Base-by-base conservation (phyloP, 1,140 invertebrate genomes). In the Mamestra configurata region DNA sequence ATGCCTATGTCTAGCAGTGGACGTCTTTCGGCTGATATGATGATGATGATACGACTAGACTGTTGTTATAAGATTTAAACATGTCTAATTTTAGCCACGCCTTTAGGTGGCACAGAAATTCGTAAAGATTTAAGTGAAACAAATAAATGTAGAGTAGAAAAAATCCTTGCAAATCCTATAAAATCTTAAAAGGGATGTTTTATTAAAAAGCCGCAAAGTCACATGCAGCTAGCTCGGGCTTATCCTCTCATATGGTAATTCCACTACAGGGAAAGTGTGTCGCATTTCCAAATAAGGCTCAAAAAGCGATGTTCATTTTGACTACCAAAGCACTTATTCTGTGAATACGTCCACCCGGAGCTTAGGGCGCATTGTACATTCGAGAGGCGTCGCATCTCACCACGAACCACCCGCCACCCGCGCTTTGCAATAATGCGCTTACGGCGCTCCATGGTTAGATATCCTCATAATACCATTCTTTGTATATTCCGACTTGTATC, bases 401-500 rank as follows among this genome's bases (percentile, higher is more conserved):
- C 79, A 59, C 81, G 78, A 86, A 80, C 83, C 86, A 79, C 82
- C 72, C 82, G 70, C 79, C 70, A 68, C 79, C 77, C 81, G 84
- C 86, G 79, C 86, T 89, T 88, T 87, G 89, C 89, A 88, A 90
- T 94, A 94, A 93, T 93, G 88, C 93, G 89, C 91, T 94, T 93
- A 94, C 86, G 85, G 86, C 85, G 84, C 88, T 89, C 84, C 87
- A 86, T 90, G 86, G 85, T 87, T 88, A 86, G 81, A 83, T 84
- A 88, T 86, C 89, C 89, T 90, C 87, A 90, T 91, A 90, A 90
- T 91, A 84, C 90, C 85, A 92, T 89, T 92, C 89, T 90, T 90
- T 87, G 83, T 88, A 84, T 81, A 85, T 80, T 83, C 81, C 83
- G 80, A 87, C 85, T 90, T 86, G 82, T 84, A 84, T 40, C 84